Percentiles rank a stretch among this genome's conserved stretches.
Evolutionary conservation across 2,113 vertebrate genomes (phyloP).

Genomic region (Ptilorrhoa leucosticta): DNA sequence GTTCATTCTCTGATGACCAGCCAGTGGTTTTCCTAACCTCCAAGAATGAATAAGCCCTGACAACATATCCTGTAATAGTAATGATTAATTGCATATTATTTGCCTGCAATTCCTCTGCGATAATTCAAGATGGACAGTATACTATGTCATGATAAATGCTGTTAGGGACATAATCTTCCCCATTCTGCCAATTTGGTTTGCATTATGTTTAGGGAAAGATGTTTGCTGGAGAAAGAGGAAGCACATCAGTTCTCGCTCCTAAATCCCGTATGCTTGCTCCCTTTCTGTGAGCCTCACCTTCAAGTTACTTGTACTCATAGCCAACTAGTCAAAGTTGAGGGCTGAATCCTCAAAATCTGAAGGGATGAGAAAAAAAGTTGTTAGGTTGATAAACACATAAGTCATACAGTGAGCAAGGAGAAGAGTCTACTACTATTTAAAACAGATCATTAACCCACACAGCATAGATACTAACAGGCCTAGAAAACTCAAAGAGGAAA

Average conservation of each 20-base stretch:
- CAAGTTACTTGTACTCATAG: neutral
- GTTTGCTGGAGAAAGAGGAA: neutral
- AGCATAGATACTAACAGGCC: neutral
- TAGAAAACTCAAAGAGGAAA: neutral
- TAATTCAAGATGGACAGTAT: neutral
- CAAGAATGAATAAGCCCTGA: neutral
- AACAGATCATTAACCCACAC: neutral
- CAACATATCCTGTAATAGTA: neutral
- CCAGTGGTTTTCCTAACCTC: neutral
- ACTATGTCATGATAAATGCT: neutral
- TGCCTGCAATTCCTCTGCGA: neutral
- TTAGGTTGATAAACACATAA: neutral
- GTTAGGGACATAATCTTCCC: neutral
- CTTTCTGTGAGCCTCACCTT: neutral
- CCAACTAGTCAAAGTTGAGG: neutral
- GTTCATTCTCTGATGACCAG: neutral
- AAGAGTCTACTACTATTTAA: neutral
- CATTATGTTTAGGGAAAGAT: neutral
- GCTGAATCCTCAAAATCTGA: neutral
- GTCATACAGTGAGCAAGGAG: neutral
- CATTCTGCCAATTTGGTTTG: neutral
- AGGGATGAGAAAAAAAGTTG: neutral
- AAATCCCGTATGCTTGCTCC: neutral
- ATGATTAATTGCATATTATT: neutral
- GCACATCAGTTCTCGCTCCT: neutral